Evolutionary conservation across 2,113 vertebrate species (phyloP), one percentile per base, ranked within the genome.

Genomic region (Dendrocopos noguchii): DNA sequence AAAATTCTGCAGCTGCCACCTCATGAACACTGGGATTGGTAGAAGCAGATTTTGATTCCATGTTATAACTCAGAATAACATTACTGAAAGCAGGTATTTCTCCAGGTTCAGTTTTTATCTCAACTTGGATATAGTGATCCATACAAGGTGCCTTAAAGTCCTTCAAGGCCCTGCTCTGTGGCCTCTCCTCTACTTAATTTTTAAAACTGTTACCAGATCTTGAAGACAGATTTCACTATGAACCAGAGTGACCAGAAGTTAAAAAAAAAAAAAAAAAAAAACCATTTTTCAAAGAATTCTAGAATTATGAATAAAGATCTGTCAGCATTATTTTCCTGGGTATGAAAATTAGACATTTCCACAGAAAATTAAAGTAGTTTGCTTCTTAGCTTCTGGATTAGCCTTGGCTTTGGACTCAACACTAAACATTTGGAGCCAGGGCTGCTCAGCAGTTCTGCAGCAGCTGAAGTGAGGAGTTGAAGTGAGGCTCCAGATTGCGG

Each of bases 241-340:
- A 63, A 31, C 9, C 22, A 73, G 70, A 63, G 16, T 31, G 27
- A 80, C 12, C 22, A 66, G 42, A 80, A 86, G 20, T 59, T n/a
- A n/a, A n/a, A n/a, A n/a, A 24, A 31, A 52, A 77, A 79, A 87
- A 82, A 87, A 77, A 79, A 87, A 79, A 87, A 39, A 39, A 12
- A 47, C 3, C 2, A 27, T 87, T 72, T 73, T 82, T 47, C 7
- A 5, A 79, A 87, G 42, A 68, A 56, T 75, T 75, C 4, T 28
- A 19, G 21, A 86, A 64, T 22, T 78, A 19, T 1, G 1, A 76
- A 42, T 64, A 52, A 47, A 64, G 3, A 2, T 50, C 29, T 91
- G 21, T 50, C 25, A 50, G 66, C 13, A 15, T 24, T 55, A 28
- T 56, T 71, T 31, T 60, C 29, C 19, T 42, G 5, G 5, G 15